Base-by-base conservation (phyloP, 2,113 vertebrate genomes). In the Electrona antarctica region DNA sequence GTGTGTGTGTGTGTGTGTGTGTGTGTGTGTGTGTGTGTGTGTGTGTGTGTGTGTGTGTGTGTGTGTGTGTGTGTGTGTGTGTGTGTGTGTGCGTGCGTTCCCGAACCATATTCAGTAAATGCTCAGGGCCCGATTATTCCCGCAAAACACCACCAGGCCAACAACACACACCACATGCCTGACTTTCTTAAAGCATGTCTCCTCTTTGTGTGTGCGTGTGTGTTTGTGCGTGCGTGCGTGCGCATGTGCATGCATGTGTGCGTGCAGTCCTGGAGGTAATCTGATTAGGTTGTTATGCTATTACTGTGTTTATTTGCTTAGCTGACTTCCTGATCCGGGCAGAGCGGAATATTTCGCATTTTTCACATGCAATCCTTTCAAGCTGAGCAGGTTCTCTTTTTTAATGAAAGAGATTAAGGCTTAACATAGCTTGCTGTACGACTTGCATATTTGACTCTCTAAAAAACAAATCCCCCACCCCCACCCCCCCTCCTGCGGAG, bases 291-390 rank as follows among this genome's bases (percentile, higher is more conserved):
- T 74, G 73, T 79, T 77, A 69, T 70, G 64, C 82, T 80, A 71
- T 83, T 86, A 80, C 67, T 60, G 50, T 55, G 48, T 71, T 83
- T 78, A 80, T 85, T 81, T 77, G 71, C 79, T 79, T 65, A 67
- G 58, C 56, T 67, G 71, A 81, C 71, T 77, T 84, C 68, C 77
- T 80, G 62, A 73, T 75, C 67, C 64, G 21, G 28, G 28, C 1
- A 21, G 12, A 71, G 8, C 29, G 12, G 68, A 77, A 65, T 59
- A 61, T 56, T 85, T 79, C 45, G 29, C 51, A 75, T 79, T 71
- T 78, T 79, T 74, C 41, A 65, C 64, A 77, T 78, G 69, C 58
- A 71, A 10, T 62, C 55, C 49, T 72, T 69, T 45, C n/a, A 7
- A 60, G 73, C 65, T 47, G 57, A 65, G 74, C 59, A 51, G 71